phyloP scores from a whole-genome alignment of 2,888 invertebrate species.

The Laspeyria flexula region DNA sequence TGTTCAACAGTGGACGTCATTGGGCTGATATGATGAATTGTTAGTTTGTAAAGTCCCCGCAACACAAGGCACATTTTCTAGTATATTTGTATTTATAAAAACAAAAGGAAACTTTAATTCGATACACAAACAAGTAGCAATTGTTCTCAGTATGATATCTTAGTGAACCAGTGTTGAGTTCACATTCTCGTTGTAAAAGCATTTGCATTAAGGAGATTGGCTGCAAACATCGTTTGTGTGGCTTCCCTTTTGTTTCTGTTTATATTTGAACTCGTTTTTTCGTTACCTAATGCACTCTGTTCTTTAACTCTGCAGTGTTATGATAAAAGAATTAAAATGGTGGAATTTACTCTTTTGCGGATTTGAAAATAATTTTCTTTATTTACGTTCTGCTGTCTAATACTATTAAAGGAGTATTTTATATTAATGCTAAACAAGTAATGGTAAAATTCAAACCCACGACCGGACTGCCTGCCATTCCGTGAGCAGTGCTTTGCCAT shows the following conservation, averaged over 20 bases:
- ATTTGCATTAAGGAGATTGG: conserved; percentile 41
- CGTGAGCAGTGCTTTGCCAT: too few relatives aligned
- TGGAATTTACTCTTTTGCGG: not conserved
- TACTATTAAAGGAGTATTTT: too few relatives aligned
- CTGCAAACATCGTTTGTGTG: conserved; percentile 28
- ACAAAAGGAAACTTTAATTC: too few relatives aligned
- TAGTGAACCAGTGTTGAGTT: conserved; percentile 18
- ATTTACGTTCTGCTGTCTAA: not conserved
- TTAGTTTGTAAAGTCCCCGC: too few relatives aligned
- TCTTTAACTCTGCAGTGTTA: conserved; percentile 10
- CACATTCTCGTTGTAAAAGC: conserved; percentile 20
- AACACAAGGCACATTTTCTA: too few relatives aligned
- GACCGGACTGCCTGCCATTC: too few relatives aligned
- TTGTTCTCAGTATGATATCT: conserved; percentile 6
- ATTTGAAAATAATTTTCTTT: not conserved
- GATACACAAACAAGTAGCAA: not conserved
- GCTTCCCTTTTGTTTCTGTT: conserved; percentile 16
- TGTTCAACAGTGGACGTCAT: too few relatives aligned
- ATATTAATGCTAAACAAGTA: too few relatives aligned
- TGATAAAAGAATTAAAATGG: not conserved
- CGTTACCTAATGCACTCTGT: conserved; percentile 14
- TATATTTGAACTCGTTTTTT: conserved; percentile 26
- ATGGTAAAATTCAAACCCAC: too few relatives aligned
- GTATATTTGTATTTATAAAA: too few relatives aligned
- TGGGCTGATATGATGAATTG: too few relatives aligned